These are phyloP conservation scores for Lasioglossum leucozonium DNA, from an alignment of 2,888 invertebrate genomes.

Conservation along the genomic window DNA sequence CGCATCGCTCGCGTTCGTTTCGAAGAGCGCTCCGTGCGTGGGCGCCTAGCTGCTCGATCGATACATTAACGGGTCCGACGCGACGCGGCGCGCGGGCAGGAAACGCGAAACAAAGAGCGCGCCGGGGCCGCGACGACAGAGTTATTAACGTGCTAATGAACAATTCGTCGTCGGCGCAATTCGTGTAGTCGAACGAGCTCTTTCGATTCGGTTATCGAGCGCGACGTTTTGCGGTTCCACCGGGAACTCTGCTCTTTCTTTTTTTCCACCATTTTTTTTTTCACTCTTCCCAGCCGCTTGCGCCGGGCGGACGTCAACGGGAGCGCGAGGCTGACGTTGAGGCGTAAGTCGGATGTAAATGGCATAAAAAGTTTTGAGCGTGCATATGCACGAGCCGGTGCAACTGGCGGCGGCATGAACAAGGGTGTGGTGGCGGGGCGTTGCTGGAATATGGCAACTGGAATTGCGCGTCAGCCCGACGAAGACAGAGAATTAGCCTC, in stretches of 20 bases:
- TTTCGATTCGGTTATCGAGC: conserved; percentile 33
- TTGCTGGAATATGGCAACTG: conserved; percentile 76
- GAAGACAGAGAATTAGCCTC: conserved; percentile 30
- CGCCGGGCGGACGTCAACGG: conserved; percentile 26
- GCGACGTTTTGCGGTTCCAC: neutral
- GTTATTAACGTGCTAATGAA: conserved; percentile 42
- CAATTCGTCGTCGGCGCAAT: conserved; percentile 21
- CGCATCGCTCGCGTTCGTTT: neutral
- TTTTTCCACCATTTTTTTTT: neutral
- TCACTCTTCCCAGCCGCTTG: neutral
- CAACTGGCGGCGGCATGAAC: conserved; percentile 63
- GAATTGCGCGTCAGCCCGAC: conserved; percentile 65
- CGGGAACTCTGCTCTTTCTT: neutral
- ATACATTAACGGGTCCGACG: conserved; percentile 4
- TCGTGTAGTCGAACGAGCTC: neutral
- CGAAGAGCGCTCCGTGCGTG: neutral
- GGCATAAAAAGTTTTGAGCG: conserved; percentile 69
- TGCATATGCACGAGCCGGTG: conserved; percentile 63
- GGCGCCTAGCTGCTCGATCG: neutral
- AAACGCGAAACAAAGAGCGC: neutral
- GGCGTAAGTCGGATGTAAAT: conserved; percentile 67
- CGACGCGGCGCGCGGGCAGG: neutral
- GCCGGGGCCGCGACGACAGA: conserved; percentile 11
- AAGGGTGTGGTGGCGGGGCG: conserved; percentile 71
- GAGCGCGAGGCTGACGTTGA: conserved; percentile 44